Conservation (phyloP, 2,113 vertebrate species). For the Athene cunicularia region DNA sequence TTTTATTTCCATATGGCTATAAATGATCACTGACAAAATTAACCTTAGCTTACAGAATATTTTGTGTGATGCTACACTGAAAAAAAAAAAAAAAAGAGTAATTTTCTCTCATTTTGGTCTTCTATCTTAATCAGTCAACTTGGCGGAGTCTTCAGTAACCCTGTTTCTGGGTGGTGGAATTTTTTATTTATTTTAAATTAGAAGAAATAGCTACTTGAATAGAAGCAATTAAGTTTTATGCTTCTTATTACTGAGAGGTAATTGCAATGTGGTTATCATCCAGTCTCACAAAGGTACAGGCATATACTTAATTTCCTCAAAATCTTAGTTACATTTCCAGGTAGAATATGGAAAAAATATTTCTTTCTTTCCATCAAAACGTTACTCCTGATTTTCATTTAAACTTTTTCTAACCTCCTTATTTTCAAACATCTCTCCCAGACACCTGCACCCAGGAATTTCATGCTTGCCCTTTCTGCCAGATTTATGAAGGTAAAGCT, state of each 20-base stretch:
- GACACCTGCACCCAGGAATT: slow-evolving; percentile 58
- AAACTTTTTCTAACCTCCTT: not conserved
- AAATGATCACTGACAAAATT: not conserved
- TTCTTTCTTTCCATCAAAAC: slow-evolving; percentile 17
- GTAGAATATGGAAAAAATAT: slow-evolving; percentile 10
- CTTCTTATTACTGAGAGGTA: slow-evolving; percentile 27
- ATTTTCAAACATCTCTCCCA: slow-evolving; percentile 40
- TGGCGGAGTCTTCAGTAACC: not conserved
- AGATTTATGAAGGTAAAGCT: slow-evolving; percentile 50
- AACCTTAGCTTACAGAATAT: not conserved
- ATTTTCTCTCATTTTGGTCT: not conserved
- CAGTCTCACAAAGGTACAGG: slow-evolving; percentile 31
- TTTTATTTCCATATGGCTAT: not conserved
- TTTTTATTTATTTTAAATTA: slow-evolving; percentile 40
- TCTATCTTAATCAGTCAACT: not conserved
- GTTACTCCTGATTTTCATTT: not conserved
- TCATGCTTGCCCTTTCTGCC: slow-evolving; percentile 22
- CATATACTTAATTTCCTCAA: slow-evolving; percentile 33
- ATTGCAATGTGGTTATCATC: slow-evolving; percentile 55
- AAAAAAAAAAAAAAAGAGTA: not conserved
- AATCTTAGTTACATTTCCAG: slow-evolving; percentile 31
- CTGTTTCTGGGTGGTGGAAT: not conserved
- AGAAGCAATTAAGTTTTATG: slow-evolving; percentile 45
- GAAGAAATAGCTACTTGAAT: slow-evolving; percentile 21
- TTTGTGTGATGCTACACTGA: not conserved